These are phyloP conservation scores for Bombus affinis DNA, from an alignment of 1,140 invertebrate genomes.

Conservation along the genomic window DNA sequence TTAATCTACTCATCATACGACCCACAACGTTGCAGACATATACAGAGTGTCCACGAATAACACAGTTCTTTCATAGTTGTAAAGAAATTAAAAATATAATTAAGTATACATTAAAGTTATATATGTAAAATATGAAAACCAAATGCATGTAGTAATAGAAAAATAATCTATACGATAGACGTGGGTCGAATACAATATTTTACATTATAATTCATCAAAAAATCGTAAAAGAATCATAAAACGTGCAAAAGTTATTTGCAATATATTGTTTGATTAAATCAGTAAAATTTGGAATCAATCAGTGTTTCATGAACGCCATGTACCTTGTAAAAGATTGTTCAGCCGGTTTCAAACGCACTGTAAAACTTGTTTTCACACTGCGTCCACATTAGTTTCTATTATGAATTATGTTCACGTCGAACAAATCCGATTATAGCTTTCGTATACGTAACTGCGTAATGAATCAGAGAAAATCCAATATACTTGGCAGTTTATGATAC, in stretches of 20 bases:
- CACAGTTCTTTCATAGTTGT: neutral
- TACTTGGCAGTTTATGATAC: neutral
- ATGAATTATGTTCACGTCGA: constrained; percentile 17
- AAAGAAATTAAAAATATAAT: neutral
- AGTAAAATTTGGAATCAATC: neutral
- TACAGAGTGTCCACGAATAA: neutral
- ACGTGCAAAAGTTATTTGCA: neutral
- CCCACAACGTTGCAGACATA: neutral
- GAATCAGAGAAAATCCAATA: constrained; percentile 9
- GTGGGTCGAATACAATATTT: neutral
- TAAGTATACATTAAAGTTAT: neutral
- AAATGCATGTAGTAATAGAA: neutral
- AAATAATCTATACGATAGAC: neutral
- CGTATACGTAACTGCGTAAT: constrained; percentile 1
- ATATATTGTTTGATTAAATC: neutral
- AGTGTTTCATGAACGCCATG: neutral
- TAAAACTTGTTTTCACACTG: neutral
- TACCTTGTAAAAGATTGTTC: neutral
- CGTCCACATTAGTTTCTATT: neutral
- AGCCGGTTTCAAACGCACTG: neutral
- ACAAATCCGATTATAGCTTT: constrained; percentile 33
- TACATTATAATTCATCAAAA: neutral
- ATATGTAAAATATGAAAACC: neutral
- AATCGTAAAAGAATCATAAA: neutral
- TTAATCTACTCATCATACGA: constrained; percentile 5